phyloP scores from a whole-genome alignment of 92 coral and sea anemone genomes.

The Pocillopora meandrina region DNA sequence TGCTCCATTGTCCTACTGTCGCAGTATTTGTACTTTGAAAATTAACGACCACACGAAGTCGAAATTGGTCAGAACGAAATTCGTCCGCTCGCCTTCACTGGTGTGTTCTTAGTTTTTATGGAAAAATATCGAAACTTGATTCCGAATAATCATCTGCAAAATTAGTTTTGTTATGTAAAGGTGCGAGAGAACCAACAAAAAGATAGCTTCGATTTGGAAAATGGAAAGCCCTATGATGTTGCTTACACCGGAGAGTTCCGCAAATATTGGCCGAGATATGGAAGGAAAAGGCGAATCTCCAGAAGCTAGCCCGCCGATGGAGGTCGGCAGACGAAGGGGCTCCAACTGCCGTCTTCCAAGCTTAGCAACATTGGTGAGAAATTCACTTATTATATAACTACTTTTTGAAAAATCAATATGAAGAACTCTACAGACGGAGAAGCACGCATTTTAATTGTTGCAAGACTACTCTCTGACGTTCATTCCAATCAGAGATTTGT shows the following conservation, averaged over 20 bases:
- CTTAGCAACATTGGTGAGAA: slow-evolving; percentile 78
- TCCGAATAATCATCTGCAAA: not conserved
- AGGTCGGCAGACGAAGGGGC: slow-evolving; percentile 20
- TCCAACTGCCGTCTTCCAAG: slow-evolving; percentile 70
- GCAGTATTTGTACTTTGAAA: slow-evolving; percentile 16
- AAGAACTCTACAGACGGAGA: not conserved
- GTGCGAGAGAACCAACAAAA: not conserved
- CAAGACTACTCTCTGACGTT: not conserved
- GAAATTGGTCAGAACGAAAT: not conserved
- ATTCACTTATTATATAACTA: not conserved
- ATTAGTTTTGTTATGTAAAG: not conserved
- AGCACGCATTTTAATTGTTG: not conserved
- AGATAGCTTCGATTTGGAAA: slow-evolving; percentile 6
- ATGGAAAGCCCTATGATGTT: slow-evolving; percentile 24
- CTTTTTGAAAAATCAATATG: not conserved
- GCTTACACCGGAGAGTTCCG: slow-evolving; percentile 23
- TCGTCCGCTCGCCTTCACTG: not conserved
- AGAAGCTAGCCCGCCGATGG: slow-evolving; percentile 5
- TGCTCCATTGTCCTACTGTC: slow-evolving; percentile 33
- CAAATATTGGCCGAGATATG: slow-evolving; percentile 17
- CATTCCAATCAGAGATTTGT: not conserved
- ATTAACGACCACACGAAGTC: slow-evolving; percentile 26
- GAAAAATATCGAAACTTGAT: not conserved
- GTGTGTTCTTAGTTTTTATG: not conserved
- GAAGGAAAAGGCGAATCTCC: slow-evolving; percentile 18